Conservation (phyloP, 2,797 vertebrate genomes). For the Antrozous pallidus region DNA sequence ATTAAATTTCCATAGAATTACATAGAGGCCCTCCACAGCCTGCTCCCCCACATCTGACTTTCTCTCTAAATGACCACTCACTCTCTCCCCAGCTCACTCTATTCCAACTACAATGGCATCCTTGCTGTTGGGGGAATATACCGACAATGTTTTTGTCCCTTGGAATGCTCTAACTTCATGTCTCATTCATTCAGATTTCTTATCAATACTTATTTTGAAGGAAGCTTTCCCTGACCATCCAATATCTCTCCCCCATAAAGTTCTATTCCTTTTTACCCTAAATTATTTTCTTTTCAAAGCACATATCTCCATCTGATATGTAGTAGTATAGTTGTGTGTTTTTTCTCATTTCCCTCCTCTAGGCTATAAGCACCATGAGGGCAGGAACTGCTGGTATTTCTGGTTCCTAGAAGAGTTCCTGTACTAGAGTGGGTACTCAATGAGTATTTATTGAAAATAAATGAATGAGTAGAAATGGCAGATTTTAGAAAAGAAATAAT, state of each 20-base stretch:
- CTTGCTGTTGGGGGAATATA: neutral
- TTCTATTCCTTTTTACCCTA: neutral
- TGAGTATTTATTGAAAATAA: neutral
- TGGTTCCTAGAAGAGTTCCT: neutral
- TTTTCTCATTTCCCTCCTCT: neutral
- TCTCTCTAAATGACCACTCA: neutral
- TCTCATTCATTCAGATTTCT: neutral
- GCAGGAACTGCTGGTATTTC: neutral
- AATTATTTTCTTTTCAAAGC: neutral
- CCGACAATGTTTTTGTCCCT: neutral
- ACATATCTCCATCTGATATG: neutral
- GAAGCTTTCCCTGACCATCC: neutral
- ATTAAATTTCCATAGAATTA: neutral
- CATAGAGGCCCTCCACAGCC: neutral
- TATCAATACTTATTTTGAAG: neutral
- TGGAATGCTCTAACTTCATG: neutral
- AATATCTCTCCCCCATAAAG: neutral
- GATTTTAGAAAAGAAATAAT: neutral
- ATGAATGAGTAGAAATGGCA: neutral
- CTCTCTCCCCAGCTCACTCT: neutral
- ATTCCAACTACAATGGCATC: neutral
- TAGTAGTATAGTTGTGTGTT: neutral
- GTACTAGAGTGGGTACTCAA: neutral
- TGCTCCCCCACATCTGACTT: neutral
- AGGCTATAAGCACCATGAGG: neutral